Percentiles rank a stretch among this genome's conserved stretches.
These are phyloP conservation scores for Amphipoea oculea DNA, from an alignment of 2,888 invertebrate species.

Conservation along the genomic window DNA sequence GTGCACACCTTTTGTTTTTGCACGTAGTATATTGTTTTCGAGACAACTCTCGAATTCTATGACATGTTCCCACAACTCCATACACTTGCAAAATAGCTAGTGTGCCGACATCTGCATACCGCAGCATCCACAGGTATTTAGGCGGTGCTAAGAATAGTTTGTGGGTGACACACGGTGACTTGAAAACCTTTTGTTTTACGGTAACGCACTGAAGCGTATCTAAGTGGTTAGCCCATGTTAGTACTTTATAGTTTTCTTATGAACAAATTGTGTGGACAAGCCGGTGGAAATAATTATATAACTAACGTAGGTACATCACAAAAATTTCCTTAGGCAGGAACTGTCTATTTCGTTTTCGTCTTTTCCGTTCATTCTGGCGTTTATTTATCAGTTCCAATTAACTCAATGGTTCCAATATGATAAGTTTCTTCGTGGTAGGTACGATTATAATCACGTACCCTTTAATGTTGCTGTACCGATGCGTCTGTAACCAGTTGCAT, in stretches of 20 bases:
- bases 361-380: neutral
- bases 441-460: neutral
- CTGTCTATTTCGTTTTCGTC: neutral
- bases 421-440: neutral
- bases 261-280: neutral
- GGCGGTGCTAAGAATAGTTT: slow-evolving; percentile 68
- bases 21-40: slow-evolving; percentile 82
- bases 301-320: no score
- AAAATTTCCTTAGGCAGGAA: neutral
- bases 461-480: neutral
- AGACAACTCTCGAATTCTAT: slow-evolving; percentile 80
- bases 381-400: neutral
- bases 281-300: neutral
- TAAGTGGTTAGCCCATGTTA: slow-evolving; percentile 36
- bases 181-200: slow-evolving; percentile 58
- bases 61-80: slow-evolving; percentile 85
- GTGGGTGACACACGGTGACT: slow-evolving; percentile 59
- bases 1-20: slow-evolving; percentile 85
- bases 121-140: slow-evolving; percentile 69
- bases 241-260: slow-evolving; percentile 10
- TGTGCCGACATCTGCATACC: slow-evolving; percentile 79
- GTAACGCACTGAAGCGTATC: slow-evolving; percentile 30
- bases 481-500: neutral
- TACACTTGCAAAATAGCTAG: slow-evolving; percentile 81
- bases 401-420: no score